These are phyloP conservation scores for Anoplius nigerrimus DNA, from an alignment of 2,888 invertebrate genomes.

Conservation along the genomic window DNA sequence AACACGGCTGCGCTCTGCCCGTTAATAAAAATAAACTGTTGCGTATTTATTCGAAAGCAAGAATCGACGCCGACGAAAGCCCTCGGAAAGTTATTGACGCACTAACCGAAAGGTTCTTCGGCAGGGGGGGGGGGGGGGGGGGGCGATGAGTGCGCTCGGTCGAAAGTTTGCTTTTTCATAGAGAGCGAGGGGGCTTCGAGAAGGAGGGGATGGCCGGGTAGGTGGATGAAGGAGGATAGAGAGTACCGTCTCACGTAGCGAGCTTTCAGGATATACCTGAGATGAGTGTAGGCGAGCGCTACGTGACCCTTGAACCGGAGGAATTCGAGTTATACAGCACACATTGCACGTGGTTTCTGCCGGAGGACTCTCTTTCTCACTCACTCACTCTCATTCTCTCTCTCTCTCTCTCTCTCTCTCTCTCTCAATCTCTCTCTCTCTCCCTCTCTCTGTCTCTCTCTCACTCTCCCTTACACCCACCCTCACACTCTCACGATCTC, in stretches of 20 bases:
- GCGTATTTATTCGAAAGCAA: too few species aligned
- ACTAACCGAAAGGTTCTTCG: neutral
- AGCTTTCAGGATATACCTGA: slow-evolving; percentile 27
- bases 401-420: too few species aligned
- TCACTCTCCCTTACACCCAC: neutral
- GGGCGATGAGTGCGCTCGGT: slow-evolving; percentile 1
- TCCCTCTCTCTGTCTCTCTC: neutral
- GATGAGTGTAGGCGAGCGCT: slow-evolving; percentile 14
- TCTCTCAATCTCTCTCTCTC: too few species aligned
- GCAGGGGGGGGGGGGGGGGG: too few species aligned
- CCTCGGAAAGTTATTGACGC: too few species aligned
- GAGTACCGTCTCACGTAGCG: neutral
- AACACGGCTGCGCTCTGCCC: too few species aligned
- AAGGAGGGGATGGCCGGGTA: too few species aligned
- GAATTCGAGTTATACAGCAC: slow-evolving; percentile 31
- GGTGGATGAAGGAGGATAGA: too few species aligned
- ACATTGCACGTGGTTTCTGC: slow-evolving; percentile 20
- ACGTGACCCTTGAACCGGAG: slow-evolving; percentile 34
- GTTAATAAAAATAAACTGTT: too few species aligned
- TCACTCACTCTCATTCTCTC: too few species aligned
- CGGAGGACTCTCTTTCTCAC: slow-evolving; percentile 20
- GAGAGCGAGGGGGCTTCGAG: too few species aligned
- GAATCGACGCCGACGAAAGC: too few species aligned
- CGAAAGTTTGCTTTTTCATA: slow-evolving; percentile 32
- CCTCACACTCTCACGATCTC: neutral